Evolutionary conservation across 1,140 invertebrate genomes (phyloP).

Genomic region (Physella acuta): DNA sequence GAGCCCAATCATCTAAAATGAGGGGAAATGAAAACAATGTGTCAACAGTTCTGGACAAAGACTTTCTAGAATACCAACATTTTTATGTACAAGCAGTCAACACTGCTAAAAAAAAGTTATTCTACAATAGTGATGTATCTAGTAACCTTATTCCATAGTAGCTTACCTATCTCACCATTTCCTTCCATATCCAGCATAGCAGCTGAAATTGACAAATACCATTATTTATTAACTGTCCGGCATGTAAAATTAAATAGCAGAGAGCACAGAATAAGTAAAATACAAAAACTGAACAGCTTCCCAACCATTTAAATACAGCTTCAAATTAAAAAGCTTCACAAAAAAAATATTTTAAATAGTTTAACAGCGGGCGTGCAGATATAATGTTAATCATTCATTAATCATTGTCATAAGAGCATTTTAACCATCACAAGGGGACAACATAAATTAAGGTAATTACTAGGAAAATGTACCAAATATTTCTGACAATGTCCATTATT

Average conservation of each 20-base stretch:
- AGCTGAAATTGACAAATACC: no score
- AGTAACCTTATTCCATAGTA: neutral
- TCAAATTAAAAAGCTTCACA: neutral
- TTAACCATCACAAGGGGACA: neutral
- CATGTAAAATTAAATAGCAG: no score
- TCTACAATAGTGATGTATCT: neutral
- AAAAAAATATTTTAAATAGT: neutral
- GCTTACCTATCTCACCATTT: no score
- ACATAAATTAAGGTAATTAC: neutral
- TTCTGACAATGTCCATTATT: neutral
- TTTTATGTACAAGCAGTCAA: constrained; percentile 3
- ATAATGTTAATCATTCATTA: neutral
- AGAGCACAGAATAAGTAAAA: no score
- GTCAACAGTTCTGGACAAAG: neutral
- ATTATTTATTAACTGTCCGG: no score
- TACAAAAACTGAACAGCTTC: neutral
- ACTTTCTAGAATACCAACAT: neutral
- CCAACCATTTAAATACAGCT: neutral
- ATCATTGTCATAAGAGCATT: neutral
- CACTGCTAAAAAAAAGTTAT: no score
- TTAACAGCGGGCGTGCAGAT: neutral
- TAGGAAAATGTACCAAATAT: neutral
- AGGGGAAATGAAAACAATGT: neutral
- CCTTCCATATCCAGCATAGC: neutral
- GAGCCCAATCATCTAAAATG: constrained; percentile 9